These are phyloP conservation scores for Petrophora chlorosata DNA, from an alignment of 2,888 invertebrate genomes.

Conservation along the genomic window DNA sequence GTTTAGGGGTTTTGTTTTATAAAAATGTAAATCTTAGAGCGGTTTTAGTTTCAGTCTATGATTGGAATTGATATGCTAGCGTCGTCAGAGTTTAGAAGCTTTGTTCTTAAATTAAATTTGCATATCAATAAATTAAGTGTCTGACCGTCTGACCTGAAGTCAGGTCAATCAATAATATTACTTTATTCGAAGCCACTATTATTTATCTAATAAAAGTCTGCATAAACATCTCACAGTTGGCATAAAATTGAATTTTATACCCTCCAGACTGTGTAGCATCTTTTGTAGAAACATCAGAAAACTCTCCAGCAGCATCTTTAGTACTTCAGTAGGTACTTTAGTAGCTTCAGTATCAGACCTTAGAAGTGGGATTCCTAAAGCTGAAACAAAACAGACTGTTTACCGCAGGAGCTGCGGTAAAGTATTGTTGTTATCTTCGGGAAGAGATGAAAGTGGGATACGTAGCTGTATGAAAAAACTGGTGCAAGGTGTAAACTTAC, in stretches of 20 bases:
- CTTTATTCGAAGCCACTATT: constrained; percentile 4
- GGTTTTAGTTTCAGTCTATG: too few species aligned
- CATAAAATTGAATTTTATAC: constrained; percentile 37
- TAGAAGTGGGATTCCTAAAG: constrained; percentile 4
- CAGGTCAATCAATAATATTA: constrained; percentile 5
- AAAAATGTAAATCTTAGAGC: too few species aligned
- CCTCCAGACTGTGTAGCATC: constrained; percentile 26
- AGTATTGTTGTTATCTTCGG: constrained; percentile 38
- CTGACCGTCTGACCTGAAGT: too few species aligned
- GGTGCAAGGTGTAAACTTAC: constrained; percentile 10
- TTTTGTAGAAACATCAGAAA: constrained; percentile 4
- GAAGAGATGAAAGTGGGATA: constrained; percentile 39
- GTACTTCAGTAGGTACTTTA: too few species aligned
- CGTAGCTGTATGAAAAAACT: constrained; percentile 24
- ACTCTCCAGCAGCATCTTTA: too few species aligned
- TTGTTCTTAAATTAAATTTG: background rate
- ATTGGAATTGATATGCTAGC: too few species aligned
- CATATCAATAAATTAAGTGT: background rate
- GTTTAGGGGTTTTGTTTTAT: too few species aligned
- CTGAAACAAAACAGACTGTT: constrained; percentile 26
- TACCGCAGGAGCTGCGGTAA: constrained; percentile 33
- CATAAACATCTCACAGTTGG: constrained; percentile 31
- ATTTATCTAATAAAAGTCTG: constrained; percentile 20
- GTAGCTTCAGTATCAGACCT: too few species aligned
- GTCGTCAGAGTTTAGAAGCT: too few species aligned